Base-by-base conservation (phyloP, 2,113 vertebrate species). In the Pipra filicauda region DNA sequence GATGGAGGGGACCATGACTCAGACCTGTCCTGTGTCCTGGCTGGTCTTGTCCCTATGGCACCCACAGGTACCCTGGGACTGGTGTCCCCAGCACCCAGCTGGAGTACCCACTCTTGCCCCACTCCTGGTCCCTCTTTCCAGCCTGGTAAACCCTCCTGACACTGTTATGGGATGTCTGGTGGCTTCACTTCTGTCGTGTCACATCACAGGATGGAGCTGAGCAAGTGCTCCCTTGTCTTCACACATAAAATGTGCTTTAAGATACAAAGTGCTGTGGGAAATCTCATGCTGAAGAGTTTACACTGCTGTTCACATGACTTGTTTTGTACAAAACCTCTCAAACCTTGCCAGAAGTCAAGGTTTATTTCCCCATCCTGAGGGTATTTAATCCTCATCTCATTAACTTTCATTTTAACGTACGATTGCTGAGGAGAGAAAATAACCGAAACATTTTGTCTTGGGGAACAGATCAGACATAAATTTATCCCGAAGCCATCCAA, bases 341-440 rank as follows among this genome's bases (percentile, higher is more conserved):
- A 83, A 94, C 48, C 87, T 73, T 96, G 93, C 87, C 91, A 96
- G 85, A 65, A 96, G 93, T 85, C 72, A 93, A 79, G 81, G 84
- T 89, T 95, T 95, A 94, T 96, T 96, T 96, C 93, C 87, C 81
- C 71, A 46, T 72, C 91, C 91, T 11, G 46, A 76, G 84, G 89
- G 74, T 89, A n/a, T 96, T 92, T 89, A 58, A 67, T 92, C 84
- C 89, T 73, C 70, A 15, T 51, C 66, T 88, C 85, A 59, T 96
- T 83, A 90, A 73, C 82, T 93, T 80, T 85, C 54, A 86, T 96
- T 93, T 95, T 79, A 62, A 73, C 35, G 74, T 76, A 73, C 89
- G 85, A 54, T 85, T 85, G 81, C 87, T 13, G 31, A 75, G 58
- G 84, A 92, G 84, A 83, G 59, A 91, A 86, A 95, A 93, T 31